These are phyloP conservation scores for Tinamus guttatus DNA, from an alignment of 2,113 vertebrate genomes.

Conservation along the genomic window DNA sequence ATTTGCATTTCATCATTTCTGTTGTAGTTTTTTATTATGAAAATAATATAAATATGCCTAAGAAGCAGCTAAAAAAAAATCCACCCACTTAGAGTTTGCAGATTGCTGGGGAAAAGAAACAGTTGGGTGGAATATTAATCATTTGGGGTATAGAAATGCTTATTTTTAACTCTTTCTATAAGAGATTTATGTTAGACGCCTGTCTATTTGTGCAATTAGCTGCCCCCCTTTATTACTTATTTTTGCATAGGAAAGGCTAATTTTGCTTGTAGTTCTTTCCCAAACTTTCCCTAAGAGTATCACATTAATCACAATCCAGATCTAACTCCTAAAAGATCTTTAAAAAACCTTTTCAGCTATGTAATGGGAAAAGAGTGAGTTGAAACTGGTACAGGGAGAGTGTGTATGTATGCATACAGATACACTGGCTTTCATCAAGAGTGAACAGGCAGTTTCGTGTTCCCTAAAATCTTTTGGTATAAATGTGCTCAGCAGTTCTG, in stretches of 20 bases:
- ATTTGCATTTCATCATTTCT: slow-evolving; percentile 30
- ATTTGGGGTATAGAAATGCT: slow-evolving; percentile 69
- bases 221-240: not conserved
- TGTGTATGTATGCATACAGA: not conserved
- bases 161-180: slow-evolving; percentile 80
- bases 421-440: not conserved
- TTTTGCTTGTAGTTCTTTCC: slow-evolving; percentile 1
- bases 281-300: not conserved
- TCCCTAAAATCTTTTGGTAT: accelerated
- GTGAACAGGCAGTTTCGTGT: not conserved
- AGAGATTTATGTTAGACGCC: slow-evolving; percentile 45
- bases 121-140: slow-evolving; percentile 80
- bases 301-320: not conserved
- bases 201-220: slow-evolving; percentile 35
- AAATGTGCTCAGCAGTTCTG: not conserved
- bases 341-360: not conserved
- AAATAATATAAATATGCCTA: slow-evolving; percentile 66
- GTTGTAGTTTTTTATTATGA: slow-evolving; percentile 51
- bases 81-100: slow-evolving; percentile 77
- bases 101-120: slow-evolving; percentile 74
- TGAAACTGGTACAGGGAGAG: not conserved
- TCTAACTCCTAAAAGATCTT: not conserved
- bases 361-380: not conserved
- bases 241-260: slow-evolving; percentile 22
- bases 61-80: slow-evolving; percentile 74